Evolutionary conservation across 2,888 invertebrate species (phyloP).

Genomic region (Meta bourneti): DNA sequence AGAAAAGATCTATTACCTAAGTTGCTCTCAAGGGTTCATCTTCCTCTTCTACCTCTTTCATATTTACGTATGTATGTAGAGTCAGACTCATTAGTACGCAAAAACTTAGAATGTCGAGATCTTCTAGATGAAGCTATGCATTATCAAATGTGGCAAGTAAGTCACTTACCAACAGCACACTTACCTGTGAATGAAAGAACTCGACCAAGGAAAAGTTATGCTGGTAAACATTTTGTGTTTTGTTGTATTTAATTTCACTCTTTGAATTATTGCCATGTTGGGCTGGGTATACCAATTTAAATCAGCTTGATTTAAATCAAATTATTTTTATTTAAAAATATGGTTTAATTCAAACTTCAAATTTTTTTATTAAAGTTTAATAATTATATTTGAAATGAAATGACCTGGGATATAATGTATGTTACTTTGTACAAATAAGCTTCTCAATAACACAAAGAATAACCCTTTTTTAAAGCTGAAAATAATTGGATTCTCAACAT

Average conservation of each 20-base stretch:
- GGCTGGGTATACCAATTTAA: no score
- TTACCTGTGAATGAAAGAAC: constrained; percentile 79
- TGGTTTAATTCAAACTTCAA: no score
- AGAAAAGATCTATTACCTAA: constrained; percentile 79
- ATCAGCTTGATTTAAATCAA: no score
- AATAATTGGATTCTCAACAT: no score
- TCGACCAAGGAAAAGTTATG: constrained; percentile 81
- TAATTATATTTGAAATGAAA: no score
- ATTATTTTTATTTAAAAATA: no score
- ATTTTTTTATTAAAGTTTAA: no score
- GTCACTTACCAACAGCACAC: constrained; percentile 78
- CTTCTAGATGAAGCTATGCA: constrained; percentile 81
- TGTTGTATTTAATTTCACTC: not conserved
- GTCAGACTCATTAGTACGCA: constrained; percentile 79
- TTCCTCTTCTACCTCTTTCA: constrained; percentile 80
- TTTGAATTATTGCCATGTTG: no score
- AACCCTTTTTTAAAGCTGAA: no score
- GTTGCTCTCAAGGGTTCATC: constrained; percentile 80
- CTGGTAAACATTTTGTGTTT: constrained; percentile 77
- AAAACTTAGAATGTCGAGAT: constrained; percentile 81
- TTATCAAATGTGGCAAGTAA: constrained; percentile 81
- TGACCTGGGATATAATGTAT: no score
- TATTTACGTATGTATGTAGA: constrained; percentile 80
- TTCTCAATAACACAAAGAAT: no score
- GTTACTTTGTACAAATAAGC: no score